These are phyloP conservation scores for Caenorhabditis sinica DNA, from an alignment of 2,888 invertebrate species.

Conservation along the genomic window DNA sequence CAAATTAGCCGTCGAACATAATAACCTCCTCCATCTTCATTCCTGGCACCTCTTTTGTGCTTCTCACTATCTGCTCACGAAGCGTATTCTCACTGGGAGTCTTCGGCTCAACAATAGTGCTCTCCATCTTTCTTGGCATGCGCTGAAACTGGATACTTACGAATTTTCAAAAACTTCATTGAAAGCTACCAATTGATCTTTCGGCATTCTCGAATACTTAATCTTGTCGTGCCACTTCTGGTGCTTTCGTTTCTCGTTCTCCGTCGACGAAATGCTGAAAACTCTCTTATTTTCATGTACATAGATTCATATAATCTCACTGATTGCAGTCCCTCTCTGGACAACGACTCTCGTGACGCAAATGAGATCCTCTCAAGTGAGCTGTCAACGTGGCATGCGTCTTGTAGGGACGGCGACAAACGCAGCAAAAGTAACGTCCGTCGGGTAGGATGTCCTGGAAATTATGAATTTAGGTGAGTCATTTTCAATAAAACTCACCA, in stretches of 20 bases:
- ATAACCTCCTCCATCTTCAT: slow-evolving; percentile 8
- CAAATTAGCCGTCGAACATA: not conserved
- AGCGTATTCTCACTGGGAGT: slow-evolving; percentile 22
- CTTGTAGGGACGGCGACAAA: slow-evolving; percentile 56
- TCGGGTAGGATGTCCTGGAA: slow-evolving; percentile 53
- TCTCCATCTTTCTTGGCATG: not conserved
- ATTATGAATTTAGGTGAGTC: not conserved
- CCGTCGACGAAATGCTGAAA: slow-evolving; percentile 54
- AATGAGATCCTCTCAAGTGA: slow-evolving; percentile 56
- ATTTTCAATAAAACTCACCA: slow-evolving; percentile 23
- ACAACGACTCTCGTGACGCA: slow-evolving; percentile 45
- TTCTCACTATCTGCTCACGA: not conserved
- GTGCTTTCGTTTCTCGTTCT: slow-evolving; percentile 47
- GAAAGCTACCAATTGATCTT: slow-evolving; percentile 8
- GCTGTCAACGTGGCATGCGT: slow-evolving; percentile 57
- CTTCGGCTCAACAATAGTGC: not conserved
- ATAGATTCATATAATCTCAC: slow-evolving; percentile 14
- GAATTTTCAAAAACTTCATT: not conserved
- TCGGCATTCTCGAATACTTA: slow-evolving; percentile 11
- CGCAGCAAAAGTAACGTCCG: slow-evolving; percentile 54
- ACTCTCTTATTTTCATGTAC: not conserved
- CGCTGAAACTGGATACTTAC: not conserved
- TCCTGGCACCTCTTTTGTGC: slow-evolving; percentile 19
- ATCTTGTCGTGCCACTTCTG: slow-evolving; percentile 49
- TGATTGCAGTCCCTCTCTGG: slow-evolving; percentile 40